These are phyloP conservation scores for Catocala nupta DNA, from an alignment of 2,888 invertebrate species.

Conservation along the genomic window DNA sequence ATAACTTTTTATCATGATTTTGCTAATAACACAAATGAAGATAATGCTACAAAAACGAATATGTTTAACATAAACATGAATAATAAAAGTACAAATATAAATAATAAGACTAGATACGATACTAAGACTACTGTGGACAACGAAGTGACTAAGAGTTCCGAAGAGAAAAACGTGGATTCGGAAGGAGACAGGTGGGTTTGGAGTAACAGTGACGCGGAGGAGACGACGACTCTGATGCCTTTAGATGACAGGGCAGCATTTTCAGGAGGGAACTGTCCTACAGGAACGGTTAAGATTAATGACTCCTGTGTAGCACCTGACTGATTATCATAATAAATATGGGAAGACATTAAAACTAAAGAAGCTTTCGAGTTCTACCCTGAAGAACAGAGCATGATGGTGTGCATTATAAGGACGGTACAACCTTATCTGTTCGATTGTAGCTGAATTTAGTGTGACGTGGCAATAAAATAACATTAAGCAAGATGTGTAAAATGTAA, in stretches of 20 bases:
- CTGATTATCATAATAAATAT: not conserved
- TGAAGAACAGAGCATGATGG: not conserved
- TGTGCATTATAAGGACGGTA: no score
- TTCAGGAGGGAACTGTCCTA: constrained; percentile 27
- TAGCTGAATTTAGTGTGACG: no score
- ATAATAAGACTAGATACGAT: not conserved
- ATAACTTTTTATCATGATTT: constrained; percentile 11
- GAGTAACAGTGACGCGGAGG: constrained; percentile 23
- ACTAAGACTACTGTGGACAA: constrained; percentile 27
- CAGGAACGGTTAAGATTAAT: constrained; percentile 24
- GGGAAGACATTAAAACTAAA: no score
- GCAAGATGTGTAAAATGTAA: no score
- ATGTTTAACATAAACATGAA: constrained; percentile 2
- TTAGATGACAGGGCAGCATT: constrained; percentile 44
- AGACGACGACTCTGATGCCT: constrained; percentile 10
- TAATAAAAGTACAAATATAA: not conserved
- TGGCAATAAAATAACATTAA: no score
- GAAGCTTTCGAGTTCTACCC: no score
- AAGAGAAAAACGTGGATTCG: not conserved
- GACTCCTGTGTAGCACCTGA: constrained; percentile 12
- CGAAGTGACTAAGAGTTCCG: constrained; percentile 23
- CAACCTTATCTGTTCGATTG: no score
- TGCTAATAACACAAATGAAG: constrained; percentile 7
- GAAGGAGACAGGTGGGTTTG: constrained; percentile 42
- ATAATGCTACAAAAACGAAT: constrained; percentile 11